Percentiles rank a stretch among this genome's conserved stretches.
Evolutionary conservation across 2,888 invertebrate species (phyloP).

Genomic region (Callyntrura guangdongensis): DNA sequence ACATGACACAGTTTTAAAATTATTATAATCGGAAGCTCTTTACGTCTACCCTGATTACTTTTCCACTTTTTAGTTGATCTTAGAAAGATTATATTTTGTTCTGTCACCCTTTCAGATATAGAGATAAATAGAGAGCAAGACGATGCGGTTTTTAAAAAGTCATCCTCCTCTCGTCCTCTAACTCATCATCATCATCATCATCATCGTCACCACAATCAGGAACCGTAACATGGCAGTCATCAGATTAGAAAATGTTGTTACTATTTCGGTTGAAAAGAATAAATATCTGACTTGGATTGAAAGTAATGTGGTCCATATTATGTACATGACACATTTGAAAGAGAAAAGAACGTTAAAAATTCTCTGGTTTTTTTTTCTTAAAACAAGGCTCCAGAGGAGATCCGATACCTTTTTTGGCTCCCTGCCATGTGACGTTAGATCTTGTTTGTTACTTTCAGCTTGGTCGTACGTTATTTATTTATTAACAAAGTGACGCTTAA

Average conservation of each 20-base stretch:
- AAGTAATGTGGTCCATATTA: not conserved
- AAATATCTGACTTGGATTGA: slow-evolving; percentile 15
- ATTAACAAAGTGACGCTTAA: slow-evolving; percentile 60
- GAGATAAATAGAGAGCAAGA: slow-evolving; percentile 1
- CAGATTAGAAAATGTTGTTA: slow-evolving; percentile 33
- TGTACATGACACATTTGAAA: not conserved
- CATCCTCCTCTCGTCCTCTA: not conserved
- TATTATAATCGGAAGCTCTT: slow-evolving; percentile 73
- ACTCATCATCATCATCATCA: slow-evolving; percentile 12
- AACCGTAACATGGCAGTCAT: not conserved
- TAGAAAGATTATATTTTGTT: slow-evolving; percentile 59
- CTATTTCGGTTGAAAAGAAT: slow-evolving; percentile 11
- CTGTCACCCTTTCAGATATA: slow-evolving; percentile 57
- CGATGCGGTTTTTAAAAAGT: slow-evolving; percentile 26
- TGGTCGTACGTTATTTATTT: slow-evolving; percentile 39
- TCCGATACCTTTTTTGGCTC: slow-evolving; percentile 68
- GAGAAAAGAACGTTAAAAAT: slow-evolving; percentile 43
- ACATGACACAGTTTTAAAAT: slow-evolving; percentile 74
- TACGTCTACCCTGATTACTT: slow-evolving; percentile 66
- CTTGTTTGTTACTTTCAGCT: slow-evolving; percentile 58
- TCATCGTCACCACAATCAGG: not conserved
- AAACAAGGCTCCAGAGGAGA: slow-evolving; percentile 73
- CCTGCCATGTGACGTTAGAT: slow-evolving; percentile 58
- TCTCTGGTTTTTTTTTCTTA: slow-evolving; percentile 58
- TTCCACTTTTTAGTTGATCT: slow-evolving; percentile 55